Base-by-base conservation (phyloP, 2,797 vertebrate genomes). In the Syngnathus acus region DNA sequence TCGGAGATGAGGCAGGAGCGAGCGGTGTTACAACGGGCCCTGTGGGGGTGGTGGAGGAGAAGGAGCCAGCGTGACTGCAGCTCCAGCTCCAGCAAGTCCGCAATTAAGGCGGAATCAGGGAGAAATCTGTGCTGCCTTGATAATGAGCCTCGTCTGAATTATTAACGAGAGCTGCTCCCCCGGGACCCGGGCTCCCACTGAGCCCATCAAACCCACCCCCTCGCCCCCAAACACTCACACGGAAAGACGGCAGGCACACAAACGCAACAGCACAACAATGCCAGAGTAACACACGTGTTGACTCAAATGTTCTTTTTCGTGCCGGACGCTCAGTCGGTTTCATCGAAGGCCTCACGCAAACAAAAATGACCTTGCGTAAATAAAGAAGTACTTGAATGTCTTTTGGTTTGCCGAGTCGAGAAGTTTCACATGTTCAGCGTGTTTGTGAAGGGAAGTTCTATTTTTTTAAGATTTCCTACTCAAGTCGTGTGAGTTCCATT, bases 71-170 rank as follows among this genome's bases (percentile, higher is more conserved):
- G 72, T 90, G 91, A 89, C 88, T 90, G 85, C 86, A 82, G 87
- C 84, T 32, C 26, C 26, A 26, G 26, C 26, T 26, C 26, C 26
- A 32, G 26, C 26, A 32, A 32, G 26, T 32, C 89, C 90, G 91
- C 91, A 92, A 92, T 92, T 92, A 91, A 91, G 91, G 90, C 91
- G 89, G 90, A 92, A 92, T 91, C 90, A 91, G 90, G 89, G 90
- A 91, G 90, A 91, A 91, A 92, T 92, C 90, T 92, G 89, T 82
- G 85, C 90, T 91, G 90, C 90, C 90, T 91, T 90, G 89, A 92
- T 92, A 92, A 92, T 92, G 90, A 92, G 90, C 88, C 89, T 90
- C 88, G 85, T 91, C 90, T 92, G 91, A 92, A 92, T 92, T 92
- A 92, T 92, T 92, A 92, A 92, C 88, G 87, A 91, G 89, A 90